Conservation (phyloP, 2,888 invertebrate species). For the Callyntrura guangdongensis region DNA sequence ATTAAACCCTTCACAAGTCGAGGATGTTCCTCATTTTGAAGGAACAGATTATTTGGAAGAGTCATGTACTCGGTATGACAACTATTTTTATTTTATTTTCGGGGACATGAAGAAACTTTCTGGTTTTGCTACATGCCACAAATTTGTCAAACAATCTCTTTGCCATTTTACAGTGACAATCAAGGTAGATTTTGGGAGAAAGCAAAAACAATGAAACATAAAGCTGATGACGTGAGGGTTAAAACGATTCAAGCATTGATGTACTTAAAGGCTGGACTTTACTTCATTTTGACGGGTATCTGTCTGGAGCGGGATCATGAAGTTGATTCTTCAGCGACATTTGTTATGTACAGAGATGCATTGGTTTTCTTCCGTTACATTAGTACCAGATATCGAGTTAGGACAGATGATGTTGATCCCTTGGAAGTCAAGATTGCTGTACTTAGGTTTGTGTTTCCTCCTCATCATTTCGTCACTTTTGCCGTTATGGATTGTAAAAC, state of each 20-base stretch:
- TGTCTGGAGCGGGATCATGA: constrained; percentile 93
- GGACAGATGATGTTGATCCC: constrained; percentile 81
- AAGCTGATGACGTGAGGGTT: constrained; percentile 94
- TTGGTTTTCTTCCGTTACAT: constrained; percentile 88
- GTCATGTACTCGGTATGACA: constrained; percentile 80
- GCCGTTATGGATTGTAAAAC: no score
- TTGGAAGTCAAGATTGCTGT: constrained; percentile 84
- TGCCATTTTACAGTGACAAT: no score
- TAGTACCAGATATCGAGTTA: constrained; percentile 82
- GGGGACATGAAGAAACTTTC: no score
- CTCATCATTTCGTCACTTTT: not conserved
- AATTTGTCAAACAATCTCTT: no score
- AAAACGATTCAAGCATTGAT: constrained; percentile 94
- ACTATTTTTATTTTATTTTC: not conserved
- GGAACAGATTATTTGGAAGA: constrained; percentile 83
- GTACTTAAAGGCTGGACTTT: constrained; percentile 96
- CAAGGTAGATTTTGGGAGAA: constrained; percentile 91
- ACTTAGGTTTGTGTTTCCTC: constrained; percentile 83
- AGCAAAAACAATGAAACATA: constrained; percentile 94
- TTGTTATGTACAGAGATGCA: constrained; percentile 97
- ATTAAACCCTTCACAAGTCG: constrained; percentile 83
- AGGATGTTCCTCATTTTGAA: constrained; percentile 84
- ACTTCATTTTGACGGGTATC: constrained; percentile 96
- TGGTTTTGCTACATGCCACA: no score
- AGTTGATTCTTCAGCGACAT: constrained; percentile 92